Conservation (phyloP, 2,797 vertebrate genomes). For the Steatocranus sp. region DNA sequence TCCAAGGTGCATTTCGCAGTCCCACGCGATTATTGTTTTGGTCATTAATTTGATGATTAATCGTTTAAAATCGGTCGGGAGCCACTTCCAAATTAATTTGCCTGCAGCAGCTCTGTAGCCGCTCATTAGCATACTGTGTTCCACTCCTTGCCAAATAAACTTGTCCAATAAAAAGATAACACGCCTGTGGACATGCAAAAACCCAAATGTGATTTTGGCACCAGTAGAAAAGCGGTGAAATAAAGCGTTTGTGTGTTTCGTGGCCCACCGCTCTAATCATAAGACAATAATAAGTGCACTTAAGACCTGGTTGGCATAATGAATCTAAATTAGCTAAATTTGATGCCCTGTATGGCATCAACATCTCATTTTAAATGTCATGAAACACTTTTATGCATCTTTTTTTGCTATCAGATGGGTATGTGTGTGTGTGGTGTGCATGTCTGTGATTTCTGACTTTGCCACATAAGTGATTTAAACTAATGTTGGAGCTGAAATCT, state of each 20-base stretch:
- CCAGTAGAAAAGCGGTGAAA: background rate
- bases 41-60: slow-evolving; percentile 42
- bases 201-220: background rate
- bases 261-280: background rate
- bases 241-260: background rate
- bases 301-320: background rate
- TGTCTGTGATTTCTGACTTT: background rate
- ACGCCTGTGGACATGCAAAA: background rate
- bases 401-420: background rate
- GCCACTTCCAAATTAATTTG: slow-evolving; percentile 23
- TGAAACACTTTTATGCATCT: background rate
- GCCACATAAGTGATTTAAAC: background rate
- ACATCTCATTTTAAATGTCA: background rate
- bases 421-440: background rate
- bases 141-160: slow-evolving; percentile 22
- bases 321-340: background rate
- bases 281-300: background rate
- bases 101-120: slow-evolving; percentile 2
- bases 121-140: slow-evolving; percentile 18
- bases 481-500: background rate
- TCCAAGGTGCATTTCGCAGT: background rate
- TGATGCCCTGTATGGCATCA: background rate
- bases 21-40: slow-evolving; percentile 12
- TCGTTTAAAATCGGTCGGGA: slow-evolving; percentile 22
- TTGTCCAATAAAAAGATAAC: slow-evolving; percentile 8